Base-by-base conservation (phyloP, 2,113 vertebrate genomes). In the Nothocercus nigrocapillus region DNA sequence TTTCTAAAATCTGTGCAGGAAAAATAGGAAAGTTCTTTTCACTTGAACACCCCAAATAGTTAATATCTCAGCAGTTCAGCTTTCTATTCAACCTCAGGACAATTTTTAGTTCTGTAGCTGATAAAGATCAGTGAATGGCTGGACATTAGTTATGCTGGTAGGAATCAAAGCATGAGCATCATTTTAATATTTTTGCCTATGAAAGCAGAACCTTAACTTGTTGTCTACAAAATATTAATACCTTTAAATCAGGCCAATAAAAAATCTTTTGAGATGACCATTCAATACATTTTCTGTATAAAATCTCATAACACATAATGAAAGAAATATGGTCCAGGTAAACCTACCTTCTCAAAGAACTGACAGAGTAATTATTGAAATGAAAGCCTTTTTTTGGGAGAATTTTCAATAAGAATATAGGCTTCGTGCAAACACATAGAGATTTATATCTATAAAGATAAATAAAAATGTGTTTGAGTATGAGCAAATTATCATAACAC, bases 11-110 rank as follows among this genome's bases (percentile, higher is more conserved):
- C 62, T 78, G 28, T 63, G 9, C 18, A 51, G 21, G 7, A 14
- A 13, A 9, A 2, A 0, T 6, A 8, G 1, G 2, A 5, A 1
- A 6, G 4, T 54, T 69, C 10, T 15, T 59, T 80, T 69, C 27
- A 44, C 32, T 36, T 11, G n/a, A 66, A 18, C 12, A 36, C 6
- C 30, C 36, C 8, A 61, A 47, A 42, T 25, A 61, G 17, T 15
- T 76, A 54, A 54, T 54, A 54, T 36, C 44, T 6, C 2, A 36
- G 25, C n/a, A 77, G n/a, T 62, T 81, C 5, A 56, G n/a, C 45
- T 44, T 85, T 25, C 45, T 85, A 2, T 49, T 81, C 18, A 44
- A 32, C 6, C 2, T 8, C 30, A 62, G 42, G 47, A 2, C 9
- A 40, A 3, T 54, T 21, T 49, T 76, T 49, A 72, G 36, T 54